A percentile compares a stretch with the other conserved stretches of the same genome.
These are phyloP conservation scores for Rhabdornis inornatus DNA, from an alignment of 2,113 vertebrate species.

Conservation along the genomic window DNA sequence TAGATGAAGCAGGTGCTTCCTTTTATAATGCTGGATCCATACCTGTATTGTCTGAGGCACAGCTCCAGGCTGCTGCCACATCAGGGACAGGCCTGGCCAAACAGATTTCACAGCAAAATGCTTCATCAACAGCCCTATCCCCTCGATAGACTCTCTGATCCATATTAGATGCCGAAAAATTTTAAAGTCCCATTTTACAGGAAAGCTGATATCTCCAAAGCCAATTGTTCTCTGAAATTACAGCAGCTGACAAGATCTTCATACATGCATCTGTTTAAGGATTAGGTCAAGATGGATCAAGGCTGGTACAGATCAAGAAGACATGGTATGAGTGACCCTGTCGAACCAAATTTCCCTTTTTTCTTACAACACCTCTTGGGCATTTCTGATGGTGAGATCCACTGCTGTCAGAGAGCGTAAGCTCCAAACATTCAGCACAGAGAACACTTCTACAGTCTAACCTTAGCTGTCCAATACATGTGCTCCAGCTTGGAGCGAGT, in stretches of 20 bases:
- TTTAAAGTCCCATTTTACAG: background rate
- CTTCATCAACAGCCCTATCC: background rate
- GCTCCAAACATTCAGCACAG: background rate
- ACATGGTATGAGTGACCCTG: background rate
- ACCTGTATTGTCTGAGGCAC: background rate
- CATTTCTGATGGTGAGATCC: background rate
- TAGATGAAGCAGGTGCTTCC: background rate
- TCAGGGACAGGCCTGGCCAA: background rate
- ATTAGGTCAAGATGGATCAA: background rate
- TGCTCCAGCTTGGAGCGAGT: background rate
- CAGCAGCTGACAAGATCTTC: background rate
- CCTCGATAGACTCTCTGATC: background rate
- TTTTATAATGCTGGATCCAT: background rate
- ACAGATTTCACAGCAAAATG: background rate
- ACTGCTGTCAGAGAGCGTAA: background rate
- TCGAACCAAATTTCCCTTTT: background rate
- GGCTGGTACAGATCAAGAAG: background rate
- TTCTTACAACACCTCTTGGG: background rate
- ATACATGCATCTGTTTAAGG: background rate
- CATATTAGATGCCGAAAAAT: background rate
- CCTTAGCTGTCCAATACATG: rapidly evolving
- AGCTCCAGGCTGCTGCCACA: background rate
- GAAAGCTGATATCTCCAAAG: background rate
- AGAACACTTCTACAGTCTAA: no score
- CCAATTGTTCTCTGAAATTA: background rate